These are phyloP conservation scores for Hippocampus kuda DNA, from an alignment of 2,797 vertebrate species.

Conservation along the genomic window DNA sequence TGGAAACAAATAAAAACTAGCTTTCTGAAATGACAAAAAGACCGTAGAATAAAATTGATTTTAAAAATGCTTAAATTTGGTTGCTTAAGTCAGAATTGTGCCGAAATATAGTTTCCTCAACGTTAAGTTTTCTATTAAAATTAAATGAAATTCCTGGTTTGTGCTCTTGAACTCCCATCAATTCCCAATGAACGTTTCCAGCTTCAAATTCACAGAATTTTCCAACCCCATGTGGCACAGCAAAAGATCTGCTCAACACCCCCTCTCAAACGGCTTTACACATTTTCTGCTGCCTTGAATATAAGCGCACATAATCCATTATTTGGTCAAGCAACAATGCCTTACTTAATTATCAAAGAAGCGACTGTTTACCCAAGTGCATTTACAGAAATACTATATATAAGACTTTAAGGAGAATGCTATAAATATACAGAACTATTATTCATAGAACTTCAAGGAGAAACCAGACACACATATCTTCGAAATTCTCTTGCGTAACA, in stretches of 20 bases:
- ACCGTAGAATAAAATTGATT: no score
- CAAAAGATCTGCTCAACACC: neutral
- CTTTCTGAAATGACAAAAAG: no score
- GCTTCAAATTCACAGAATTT: neutral
- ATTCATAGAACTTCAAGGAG: no score
- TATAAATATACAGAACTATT: neutral
- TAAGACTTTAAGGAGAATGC: neutral
- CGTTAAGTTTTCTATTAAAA: neutral
- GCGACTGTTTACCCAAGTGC: conserved; percentile 10
- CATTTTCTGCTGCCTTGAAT: conserved; percentile 18
- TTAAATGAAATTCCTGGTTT: neutral
- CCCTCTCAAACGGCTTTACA: conserved; percentile 8
- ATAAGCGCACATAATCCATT: conserved; percentile 29
- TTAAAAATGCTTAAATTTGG: neutral
- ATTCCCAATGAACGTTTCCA: neutral
- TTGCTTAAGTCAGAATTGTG: neutral
- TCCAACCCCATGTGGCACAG: neutral
- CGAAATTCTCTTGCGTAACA: neutral
- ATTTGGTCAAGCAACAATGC: conserved; percentile 28
- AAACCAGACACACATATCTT: no score
- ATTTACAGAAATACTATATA: neutral
- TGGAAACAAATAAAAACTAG: no score
- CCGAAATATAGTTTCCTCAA: neutral
- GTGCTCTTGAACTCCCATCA: neutral
- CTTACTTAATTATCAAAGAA: conserved; percentile 30